Percentiles rank a stretch among this genome's conserved stretches.
phyloP scores from a whole-genome alignment of 2,888 invertebrate species.

The Leptogaster cylindrica region DNA sequence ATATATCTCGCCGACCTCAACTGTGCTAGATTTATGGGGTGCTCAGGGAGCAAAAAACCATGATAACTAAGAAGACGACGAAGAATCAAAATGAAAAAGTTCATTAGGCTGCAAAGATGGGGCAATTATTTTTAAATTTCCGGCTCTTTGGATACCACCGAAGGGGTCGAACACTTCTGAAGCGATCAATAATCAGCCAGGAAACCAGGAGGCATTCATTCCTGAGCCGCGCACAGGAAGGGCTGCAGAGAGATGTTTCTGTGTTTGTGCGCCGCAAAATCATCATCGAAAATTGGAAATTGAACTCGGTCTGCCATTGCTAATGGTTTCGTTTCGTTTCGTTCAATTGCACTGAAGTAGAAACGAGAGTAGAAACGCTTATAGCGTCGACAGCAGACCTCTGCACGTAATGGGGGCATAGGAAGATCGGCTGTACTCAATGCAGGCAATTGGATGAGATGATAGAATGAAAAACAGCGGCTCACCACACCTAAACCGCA shows the following conservation, averaged over 20 bases:
- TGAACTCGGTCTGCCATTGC: conserved; percentile 40
- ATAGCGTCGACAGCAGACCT: neutral
- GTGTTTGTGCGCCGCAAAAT: conserved; percentile 23
- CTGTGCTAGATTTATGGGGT: neutral
- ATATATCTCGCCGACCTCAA: neutral
- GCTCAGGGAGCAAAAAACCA: neutral
- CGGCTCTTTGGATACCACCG: conserved; percentile 25
- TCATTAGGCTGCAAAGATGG: conserved; percentile 37
- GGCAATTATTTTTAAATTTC: conserved; percentile 40
- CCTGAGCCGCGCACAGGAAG: neutral
- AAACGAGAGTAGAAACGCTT: conserved; percentile 15
- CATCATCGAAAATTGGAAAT: conserved; percentile 40
- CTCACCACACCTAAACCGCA: conserved; percentile 38
- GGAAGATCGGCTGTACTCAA: neutral
- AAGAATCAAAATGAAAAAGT: conserved; percentile 10
- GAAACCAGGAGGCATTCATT: conserved; percentile 12
- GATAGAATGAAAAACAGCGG: conserved; percentile 28
- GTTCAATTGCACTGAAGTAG: conserved; percentile 20
- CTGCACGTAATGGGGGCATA: neutral
- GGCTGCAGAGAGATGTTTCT: neutral
- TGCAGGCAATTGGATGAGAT: conserved; percentile 7
- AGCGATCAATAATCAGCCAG: conserved; percentile 37
- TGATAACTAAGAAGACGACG: neutral
- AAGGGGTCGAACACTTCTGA: conserved; percentile 8
- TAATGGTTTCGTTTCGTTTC: conserved; percentile 37